Evolutionary conservation across 2,888 invertebrate genomes (phyloP).

Genomic region (Agrotis ipsilon): DNA sequence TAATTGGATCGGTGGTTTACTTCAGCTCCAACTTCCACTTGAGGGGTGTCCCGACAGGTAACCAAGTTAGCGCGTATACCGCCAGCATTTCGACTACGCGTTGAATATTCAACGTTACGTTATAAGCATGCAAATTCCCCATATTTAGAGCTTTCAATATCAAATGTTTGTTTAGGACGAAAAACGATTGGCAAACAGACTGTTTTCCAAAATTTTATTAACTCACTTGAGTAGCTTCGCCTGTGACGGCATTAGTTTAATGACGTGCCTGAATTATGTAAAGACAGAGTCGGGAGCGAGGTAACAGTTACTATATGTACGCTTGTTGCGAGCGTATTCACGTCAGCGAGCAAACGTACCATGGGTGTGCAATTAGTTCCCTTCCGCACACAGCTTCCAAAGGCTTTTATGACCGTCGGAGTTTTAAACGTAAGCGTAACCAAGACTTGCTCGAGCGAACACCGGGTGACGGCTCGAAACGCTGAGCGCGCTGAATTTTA

Average conservation of each 20-base stretch:
- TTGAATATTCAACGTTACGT: conserved; percentile 73
- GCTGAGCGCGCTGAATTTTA: conserved; percentile 1
- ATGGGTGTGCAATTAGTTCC: conserved; percentile 84
- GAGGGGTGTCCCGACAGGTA: conserved; percentile 72
- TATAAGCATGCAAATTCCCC: conserved; percentile 56
- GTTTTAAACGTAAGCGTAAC: conserved; percentile 72
- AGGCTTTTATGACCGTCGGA: conserved; percentile 74
- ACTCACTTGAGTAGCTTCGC: conserved; percentile 25
- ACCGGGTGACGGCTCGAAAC: conserved; percentile 65
- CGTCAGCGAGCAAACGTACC: conserved; percentile 79
- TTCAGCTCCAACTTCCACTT: conserved; percentile 64
- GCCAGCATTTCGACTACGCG: conserved; percentile 63
- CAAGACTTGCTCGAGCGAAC: conserved; percentile 68
- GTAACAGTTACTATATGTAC: conserved; percentile 55
- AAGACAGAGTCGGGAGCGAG: conserved; percentile 49
- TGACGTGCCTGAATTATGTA: conserved; percentile 43
- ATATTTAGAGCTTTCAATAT: conserved; percentile 42
- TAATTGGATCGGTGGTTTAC: conserved; percentile 68
- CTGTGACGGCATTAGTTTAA: conserved; percentile 45
- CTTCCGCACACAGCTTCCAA: conserved; percentile 75
- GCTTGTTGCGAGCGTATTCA: conserved; percentile 77
- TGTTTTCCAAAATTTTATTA: conserved; percentile 37
- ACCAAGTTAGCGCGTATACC: conserved; percentile 68
- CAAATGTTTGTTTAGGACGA: conserved; percentile 54
- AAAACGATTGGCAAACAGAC: conserved; percentile 32